Evolutionary conservation across 2,888 invertebrate genomes (phyloP).

Genomic region (Folsomia manolachei): DNA sequence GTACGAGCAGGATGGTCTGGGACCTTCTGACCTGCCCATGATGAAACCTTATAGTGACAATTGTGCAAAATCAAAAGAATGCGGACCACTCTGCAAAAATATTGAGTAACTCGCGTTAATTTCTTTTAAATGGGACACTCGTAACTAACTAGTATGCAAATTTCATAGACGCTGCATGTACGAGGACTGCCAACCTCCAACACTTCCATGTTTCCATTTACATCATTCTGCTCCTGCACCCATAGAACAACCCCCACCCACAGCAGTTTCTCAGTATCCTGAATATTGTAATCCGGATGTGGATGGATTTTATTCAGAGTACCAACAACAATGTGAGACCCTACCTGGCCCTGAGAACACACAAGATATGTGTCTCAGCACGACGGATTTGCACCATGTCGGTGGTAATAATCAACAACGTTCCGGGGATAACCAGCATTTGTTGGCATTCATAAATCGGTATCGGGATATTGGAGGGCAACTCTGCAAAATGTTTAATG

Average conservation of each 20-base stretch:
- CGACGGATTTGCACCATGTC: background rate
- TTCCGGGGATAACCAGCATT: conserved; percentile 3
- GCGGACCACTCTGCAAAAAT: conserved; percentile 9
- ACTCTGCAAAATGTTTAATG: conserved; percentile 28
- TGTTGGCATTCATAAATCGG: conserved; percentile 24
- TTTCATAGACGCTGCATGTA: too few relatives aligned
- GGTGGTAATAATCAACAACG: background rate
- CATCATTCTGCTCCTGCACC: too few relatives aligned
- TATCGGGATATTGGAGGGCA: conserved; percentile 28
- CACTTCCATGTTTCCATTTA: too few relatives aligned
- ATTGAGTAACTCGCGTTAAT: background rate
- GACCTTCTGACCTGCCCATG: conserved; percentile 6
- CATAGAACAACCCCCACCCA: background rate
- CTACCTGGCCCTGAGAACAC: background rate
- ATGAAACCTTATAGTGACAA: background rate
- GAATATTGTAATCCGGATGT: background rate
- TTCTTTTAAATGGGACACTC: background rate
- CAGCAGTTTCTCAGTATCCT: background rate
- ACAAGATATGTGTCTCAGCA: background rate
- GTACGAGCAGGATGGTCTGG: background rate
- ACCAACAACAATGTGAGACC: background rate
- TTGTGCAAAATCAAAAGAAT: background rate
- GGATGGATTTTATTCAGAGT: background rate
- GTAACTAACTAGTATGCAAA: too few relatives aligned
- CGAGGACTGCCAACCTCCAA: too few relatives aligned